Conservation (phyloP, 2,888 invertebrate genomes). For the Eurois occulta region DNA sequence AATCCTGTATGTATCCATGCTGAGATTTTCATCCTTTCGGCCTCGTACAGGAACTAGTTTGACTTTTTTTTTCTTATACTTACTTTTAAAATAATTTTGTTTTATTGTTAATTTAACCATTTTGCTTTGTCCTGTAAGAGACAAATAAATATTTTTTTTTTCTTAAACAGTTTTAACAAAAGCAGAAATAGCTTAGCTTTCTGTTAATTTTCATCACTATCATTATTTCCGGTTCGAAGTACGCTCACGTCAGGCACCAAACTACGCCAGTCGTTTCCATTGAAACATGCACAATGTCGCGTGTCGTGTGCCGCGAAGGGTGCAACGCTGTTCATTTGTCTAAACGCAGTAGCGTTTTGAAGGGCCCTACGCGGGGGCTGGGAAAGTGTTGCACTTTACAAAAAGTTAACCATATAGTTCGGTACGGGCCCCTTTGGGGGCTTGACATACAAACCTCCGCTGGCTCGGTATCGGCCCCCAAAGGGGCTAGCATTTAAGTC, state of each 20-base stretch:
- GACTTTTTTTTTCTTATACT: too few species aligned
- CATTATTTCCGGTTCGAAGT: slow-evolving; percentile 10
- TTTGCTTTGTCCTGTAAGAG: too few species aligned
- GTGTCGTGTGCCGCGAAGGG: slow-evolving; percentile 85
- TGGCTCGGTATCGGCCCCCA: too few species aligned
- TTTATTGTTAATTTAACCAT: too few species aligned
- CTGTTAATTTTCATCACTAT: neutral
- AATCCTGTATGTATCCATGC: neutral
- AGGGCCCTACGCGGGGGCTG: slow-evolving; percentile 84
- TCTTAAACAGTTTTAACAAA: neutral
- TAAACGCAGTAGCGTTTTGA: slow-evolving; percentile 87
- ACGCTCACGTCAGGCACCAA: slow-evolving; percentile 25
- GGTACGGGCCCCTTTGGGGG: too few species aligned
- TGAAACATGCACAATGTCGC: slow-evolving; percentile 57
- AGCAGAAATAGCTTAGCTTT: neutral
- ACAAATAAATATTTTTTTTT: too few species aligned
- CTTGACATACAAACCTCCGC: too few species aligned
- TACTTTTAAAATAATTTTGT: too few species aligned
- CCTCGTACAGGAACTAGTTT: too few species aligned
- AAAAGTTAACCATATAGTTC: too few species aligned
- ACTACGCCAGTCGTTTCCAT: slow-evolving; percentile 62
- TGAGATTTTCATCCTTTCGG: too few species aligned
- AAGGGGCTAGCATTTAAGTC: too few species aligned
- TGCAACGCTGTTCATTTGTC: slow-evolving; percentile 89
- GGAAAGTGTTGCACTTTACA: slow-evolving; percentile 90